A percentile compares a stretch with the other conserved stretches of the same genome.
These are phyloP conservation scores for Gymnocypris eckloni DNA, from an alignment of 2,797 vertebrate species.

Conservation along the genomic window DNA sequence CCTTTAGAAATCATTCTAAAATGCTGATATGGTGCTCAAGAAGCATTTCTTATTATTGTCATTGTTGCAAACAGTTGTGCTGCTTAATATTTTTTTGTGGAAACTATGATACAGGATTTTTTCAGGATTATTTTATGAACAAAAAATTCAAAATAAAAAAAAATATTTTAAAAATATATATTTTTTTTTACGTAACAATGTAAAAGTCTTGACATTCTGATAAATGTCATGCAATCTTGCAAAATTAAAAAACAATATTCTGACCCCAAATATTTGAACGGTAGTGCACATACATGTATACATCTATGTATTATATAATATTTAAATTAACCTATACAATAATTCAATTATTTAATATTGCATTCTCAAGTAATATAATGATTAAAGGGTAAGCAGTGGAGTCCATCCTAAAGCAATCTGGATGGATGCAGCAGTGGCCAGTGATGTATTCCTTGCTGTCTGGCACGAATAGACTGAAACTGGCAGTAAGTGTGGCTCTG, in stretches of 20 bases:
- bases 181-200: not conserved
- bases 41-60: not conserved
- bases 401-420: not conserved
- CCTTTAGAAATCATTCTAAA: not conserved
- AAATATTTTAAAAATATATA: not conserved
- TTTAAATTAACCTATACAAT: not conserved
- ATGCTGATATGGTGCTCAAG: not conserved
- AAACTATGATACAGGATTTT: not conserved
- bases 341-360: not conserved
- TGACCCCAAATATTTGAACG: not conserved
- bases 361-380: not conserved
- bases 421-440: not conserved
- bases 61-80: not conserved
- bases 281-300: not conserved
- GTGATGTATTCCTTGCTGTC: slow-evolving; percentile 16
- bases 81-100: not conserved
- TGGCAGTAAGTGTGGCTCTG: slow-evolving; percentile 22
- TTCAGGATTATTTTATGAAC: not conserved
- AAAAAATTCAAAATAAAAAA: not conserved
- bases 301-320: not conserved
- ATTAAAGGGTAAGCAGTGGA: not conserved
- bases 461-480: not conserved
- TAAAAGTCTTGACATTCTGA: not conserved
- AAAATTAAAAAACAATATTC: not conserved
- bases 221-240: not conserved